Percentiles rank a stretch among this genome's conserved stretches.
Evolutionary conservation across 2,113 vertebrate genomes (phyloP).

Genomic region (Tauraco erythrolophus): DNA sequence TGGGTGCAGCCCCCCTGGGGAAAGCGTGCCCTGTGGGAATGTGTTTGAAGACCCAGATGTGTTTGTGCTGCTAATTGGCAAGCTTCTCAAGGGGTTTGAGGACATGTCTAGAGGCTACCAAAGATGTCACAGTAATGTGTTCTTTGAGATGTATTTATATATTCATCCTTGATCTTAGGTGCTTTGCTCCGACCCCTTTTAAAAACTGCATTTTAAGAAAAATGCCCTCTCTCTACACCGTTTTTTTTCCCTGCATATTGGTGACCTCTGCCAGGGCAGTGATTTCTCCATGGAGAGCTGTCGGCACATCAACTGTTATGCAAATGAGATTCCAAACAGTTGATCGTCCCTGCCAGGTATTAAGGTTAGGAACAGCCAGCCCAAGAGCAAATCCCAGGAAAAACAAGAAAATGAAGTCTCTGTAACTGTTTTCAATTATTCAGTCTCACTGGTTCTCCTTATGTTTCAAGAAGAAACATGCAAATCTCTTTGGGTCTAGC

Average conservation of each 20-base stretch:
- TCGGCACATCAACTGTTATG: not conserved
- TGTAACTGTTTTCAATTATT: constrained; percentile 16
- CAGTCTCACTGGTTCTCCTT: not conserved
- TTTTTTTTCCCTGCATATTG: not conserved
- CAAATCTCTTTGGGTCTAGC: not conserved
- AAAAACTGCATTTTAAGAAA: not conserved
- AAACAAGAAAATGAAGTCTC: constrained; percentile 26
- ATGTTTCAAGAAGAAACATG: not conserved
- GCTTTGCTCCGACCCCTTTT: not conserved
- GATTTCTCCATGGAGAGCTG: not conserved
- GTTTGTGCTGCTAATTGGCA: not conserved
- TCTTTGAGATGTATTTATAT: not conserved
- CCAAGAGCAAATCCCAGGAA: constrained; percentile 14
- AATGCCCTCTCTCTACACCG: not conserved
- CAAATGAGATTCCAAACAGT: constrained; percentile 3
- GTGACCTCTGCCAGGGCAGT: not conserved
- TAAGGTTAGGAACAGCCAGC: not conserved
- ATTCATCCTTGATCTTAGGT: not conserved
- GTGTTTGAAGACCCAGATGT: rapidly evolving
- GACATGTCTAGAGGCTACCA: not conserved
- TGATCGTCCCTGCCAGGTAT: constrained; percentile 24
- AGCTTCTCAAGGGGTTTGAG: not conserved
- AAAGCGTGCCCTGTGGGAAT: rapidly evolving
- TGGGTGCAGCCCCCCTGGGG: rapidly evolving
- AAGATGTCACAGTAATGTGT: not conserved